Evolutionary conservation across 2,113 vertebrate species (phyloP).

Genomic region (Bubo scandiacus): DNA sequence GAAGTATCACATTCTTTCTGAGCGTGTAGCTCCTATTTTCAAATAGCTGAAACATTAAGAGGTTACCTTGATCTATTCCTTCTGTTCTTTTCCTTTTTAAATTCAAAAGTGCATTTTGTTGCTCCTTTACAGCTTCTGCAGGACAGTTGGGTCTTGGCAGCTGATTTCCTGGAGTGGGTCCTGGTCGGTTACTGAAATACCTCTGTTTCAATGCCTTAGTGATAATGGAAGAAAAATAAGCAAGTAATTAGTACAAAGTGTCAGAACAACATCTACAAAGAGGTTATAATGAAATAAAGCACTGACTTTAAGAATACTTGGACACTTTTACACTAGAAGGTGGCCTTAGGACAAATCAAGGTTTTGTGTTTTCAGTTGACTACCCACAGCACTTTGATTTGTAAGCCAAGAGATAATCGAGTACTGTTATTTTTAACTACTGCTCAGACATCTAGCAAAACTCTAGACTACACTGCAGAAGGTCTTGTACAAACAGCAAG

Average conservation of each 20-base stretch:
- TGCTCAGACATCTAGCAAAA: not conserved
- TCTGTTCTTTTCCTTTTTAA: slow-evolving; percentile 88
- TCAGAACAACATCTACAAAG: not conserved
- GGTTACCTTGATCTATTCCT: slow-evolving; percentile 83
- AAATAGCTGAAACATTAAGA: not conserved
- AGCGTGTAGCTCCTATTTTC: not conserved
- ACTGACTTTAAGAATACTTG: not conserved
- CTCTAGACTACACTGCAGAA: not conserved
- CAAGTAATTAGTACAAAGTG: not conserved
- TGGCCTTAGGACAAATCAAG: not conserved
- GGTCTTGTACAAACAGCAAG: not conserved
- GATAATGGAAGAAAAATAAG: not conserved
- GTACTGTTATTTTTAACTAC: not conserved
- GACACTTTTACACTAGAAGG: not conserved
- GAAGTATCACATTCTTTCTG: not conserved
- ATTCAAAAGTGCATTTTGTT: slow-evolving; percentile 73
- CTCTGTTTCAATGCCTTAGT: slow-evolving; percentile 88
- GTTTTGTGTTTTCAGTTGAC: not conserved
- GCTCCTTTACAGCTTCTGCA: slow-evolving; percentile 86
- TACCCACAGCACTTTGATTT: not conserved
- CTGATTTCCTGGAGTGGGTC: slow-evolving; percentile 87
- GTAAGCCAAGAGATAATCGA: not conserved
- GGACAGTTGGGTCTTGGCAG: slow-evolving; percentile 91
- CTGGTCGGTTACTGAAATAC: slow-evolving; percentile 94
- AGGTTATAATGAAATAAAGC: not conserved